Percentiles rank a stretch among this genome's conserved stretches.
These are phyloP conservation scores for Phrynocephalus versicolor DNA, from an alignment of 2,113 vertebrate genomes.

Conservation along the genomic window DNA sequence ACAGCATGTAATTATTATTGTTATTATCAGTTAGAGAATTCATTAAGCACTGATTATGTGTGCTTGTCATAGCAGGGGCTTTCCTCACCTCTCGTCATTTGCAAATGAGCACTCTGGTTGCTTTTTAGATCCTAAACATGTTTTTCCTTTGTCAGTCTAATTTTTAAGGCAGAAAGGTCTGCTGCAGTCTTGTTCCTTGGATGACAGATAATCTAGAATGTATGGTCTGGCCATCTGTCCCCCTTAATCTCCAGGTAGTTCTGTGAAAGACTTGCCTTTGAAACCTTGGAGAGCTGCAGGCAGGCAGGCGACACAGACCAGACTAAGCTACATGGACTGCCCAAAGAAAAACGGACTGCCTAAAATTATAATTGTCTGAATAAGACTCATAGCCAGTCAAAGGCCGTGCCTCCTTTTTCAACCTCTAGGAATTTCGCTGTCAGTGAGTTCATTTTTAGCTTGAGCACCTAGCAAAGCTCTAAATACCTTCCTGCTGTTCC, in stretches of 20 bases:
- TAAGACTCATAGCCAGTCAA: background rate
- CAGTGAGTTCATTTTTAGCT: background rate
- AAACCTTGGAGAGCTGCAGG: background rate
- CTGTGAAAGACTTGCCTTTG: background rate
- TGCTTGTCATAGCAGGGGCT: no score
- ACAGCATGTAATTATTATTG: no score
- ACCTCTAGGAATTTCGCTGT: background rate
- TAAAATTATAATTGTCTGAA: background rate
- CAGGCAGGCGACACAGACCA: background rate
- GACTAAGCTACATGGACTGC: background rate
- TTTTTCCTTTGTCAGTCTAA: no score
- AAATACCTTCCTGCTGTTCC: background rate
- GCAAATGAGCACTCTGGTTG: no score
- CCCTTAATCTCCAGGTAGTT: background rate
- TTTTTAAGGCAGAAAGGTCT: no score
- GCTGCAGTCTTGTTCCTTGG: no score
- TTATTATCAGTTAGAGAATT: no score
- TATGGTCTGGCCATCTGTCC: no score
- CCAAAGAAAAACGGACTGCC: background rate
- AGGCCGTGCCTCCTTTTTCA: background rate
- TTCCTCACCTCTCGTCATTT: no score
- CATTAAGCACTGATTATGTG: no score
- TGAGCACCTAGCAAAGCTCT: background rate
- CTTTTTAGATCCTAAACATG: no score
- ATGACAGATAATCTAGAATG: no score